Evolutionary conservation across 2,113 vertebrate species (phyloP), one percentile per base, ranked within the genome.

Genomic region (Corythornis madagascariensis): DNA sequence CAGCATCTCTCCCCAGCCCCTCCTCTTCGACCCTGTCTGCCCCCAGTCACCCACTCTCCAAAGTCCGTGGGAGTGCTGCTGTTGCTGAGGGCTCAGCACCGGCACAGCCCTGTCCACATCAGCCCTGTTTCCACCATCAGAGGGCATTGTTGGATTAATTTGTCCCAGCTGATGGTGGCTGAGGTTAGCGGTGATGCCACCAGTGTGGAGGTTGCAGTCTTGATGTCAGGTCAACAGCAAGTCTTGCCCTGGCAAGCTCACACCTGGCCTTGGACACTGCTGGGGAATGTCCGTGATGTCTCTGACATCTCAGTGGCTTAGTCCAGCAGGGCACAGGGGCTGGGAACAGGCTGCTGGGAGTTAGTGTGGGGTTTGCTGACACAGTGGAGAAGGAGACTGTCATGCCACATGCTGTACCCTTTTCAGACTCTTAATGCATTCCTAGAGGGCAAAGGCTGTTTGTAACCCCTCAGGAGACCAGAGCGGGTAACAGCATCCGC

Each of bases 111-210:
- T 33, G 40, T 15, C 42, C 63, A 40, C 31, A 28, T 56, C 40
- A 31, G 52, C 9, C 7, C 16, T 15, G 1, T 73, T 87, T 71
- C 74, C 50, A 67, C 89, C 96, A 94, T 94, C 73, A 94, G 96
- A 95, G 96, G 94, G 96, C 96, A 88, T 77, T 24, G 43, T 63
- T 0, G 8, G 52, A 67, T 72, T 77, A 35, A 47, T n/a, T 82
- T 70, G 22, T 48, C 31, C 40, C 52, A 43, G 26, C 22, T 9
- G 16, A 11, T 24, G 78, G 33, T 50, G 33, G 33, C 26, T 53
- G 71, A 17, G 59, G 5, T 28, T 29, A 40, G 55, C 0, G 1
- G 5, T 59, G 63, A 13, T 61, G 35, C 59, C 22, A 4, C 13
- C 1, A 0, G 70, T 11, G 7, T 22, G 22, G 33, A 73, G 31